Percentiles rank a stretch among this genome's conserved stretches.
phyloP scores from a whole-genome alignment of 1,140 invertebrate species.

The Prorops nasuta region DNA sequence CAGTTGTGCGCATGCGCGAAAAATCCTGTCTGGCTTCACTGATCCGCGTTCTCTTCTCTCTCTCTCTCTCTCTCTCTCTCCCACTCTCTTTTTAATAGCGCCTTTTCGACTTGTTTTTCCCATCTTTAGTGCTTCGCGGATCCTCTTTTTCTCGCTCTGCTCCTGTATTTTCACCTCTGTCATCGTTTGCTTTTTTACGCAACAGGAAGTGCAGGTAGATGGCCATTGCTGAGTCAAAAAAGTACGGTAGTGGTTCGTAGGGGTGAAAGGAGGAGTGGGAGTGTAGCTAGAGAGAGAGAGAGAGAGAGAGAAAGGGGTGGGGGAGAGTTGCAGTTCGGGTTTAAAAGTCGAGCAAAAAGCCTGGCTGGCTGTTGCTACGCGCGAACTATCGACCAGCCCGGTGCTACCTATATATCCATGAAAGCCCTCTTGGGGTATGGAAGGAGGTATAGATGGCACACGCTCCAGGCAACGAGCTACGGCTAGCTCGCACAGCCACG shows the following conservation, averaged over 20 bases:
- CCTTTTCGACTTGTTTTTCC: too few relatives aligned
- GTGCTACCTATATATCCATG: constrained; percentile 20
- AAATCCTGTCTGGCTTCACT: too few relatives aligned
- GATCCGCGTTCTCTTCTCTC: background rate
- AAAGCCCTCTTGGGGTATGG: constrained; percentile 19
- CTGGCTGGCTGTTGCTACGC: constrained; percentile 46
- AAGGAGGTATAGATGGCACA: constrained; percentile 21
- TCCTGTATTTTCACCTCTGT: too few relatives aligned
- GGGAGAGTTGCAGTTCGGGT: constrained; percentile 19
- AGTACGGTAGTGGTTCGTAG: too few relatives aligned
- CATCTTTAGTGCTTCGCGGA: too few relatives aligned
- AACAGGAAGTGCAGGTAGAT: too few relatives aligned
- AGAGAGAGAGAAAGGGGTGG: background rate
- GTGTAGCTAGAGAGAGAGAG: too few relatives aligned
- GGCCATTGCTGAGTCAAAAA: too few relatives aligned
- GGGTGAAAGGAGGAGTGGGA: too few relatives aligned
- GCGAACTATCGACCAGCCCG: constrained; percentile 41
- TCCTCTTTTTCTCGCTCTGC: too few relatives aligned
- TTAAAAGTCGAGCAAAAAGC: constrained; percentile 38
- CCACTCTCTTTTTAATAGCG: background rate
- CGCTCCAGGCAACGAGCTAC: background rate
- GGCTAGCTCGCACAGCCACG: background rate
- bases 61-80: constrained; percentile 2
- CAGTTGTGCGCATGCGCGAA: too few relatives aligned
- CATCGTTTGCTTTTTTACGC: too few relatives aligned